Evolutionary conservation across 2,888 invertebrate species (phyloP), one percentile per base, ranked within the genome.

Genomic region (Serripes groenlandicus): DNA sequence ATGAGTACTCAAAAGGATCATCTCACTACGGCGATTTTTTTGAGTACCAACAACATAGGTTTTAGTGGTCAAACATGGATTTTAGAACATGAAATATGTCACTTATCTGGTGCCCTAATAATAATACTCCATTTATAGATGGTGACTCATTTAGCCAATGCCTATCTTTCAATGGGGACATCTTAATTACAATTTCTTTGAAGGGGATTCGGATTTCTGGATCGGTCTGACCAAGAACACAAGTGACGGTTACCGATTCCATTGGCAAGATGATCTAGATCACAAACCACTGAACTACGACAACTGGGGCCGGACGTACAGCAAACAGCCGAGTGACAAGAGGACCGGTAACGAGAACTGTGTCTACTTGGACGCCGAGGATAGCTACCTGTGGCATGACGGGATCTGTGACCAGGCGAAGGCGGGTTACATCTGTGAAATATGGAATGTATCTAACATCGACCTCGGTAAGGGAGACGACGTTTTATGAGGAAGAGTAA

Each of bases 401-500:
- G 70, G 34, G 30, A 30, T 26, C 7, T 70, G 70, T 54, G 32
- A 52, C 34, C 32, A 52, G 11, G 54, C 21, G 9, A 70, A 54
- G 42, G 23, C 70, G 0, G 70, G 70, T 3, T 70, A 49, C 32
- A 56, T 70, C 32, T 70, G 70, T 70, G 70, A 70, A 42, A 70
- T 70, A n/a, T 70, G 70, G 70, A 70, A 70, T 28, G 32, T 70
- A 4, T 54, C 70, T 49, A n/a, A n/a, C n/a, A n/a, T n/a, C n/a
- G n/a, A n/a, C n/a, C n/a, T n/a, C n/a, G n/a, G n/a, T n/a, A n/a
- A n/a, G n/a, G n/a, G n/a, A n/a, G n/a, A n/a, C n/a, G n/a, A n/a
- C n/a, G n/a, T n/a, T n/a, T n/a, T n/a, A n/a, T n/a, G n/a, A n/a
- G n/a, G n/a, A n/a, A n/a, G n/a, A n/a, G n/a, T n/a, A n/a, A n/a